These are phyloP conservation scores for Lophotriccus pileatus DNA, from an alignment of 2,797 vertebrate species.

Conservation along the genomic window DNA sequence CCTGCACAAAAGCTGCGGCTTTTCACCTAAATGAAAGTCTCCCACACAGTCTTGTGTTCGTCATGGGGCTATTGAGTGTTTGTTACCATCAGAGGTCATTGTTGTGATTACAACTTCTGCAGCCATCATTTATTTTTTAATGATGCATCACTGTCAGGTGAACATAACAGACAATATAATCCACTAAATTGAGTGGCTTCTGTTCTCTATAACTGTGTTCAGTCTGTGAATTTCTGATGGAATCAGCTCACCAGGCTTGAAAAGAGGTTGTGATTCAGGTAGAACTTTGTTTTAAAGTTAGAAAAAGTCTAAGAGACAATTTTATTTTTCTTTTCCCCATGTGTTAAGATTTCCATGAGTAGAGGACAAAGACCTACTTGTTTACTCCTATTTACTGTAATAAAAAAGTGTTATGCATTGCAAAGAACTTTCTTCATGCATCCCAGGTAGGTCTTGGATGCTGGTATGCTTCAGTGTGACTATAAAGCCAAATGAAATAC, in stretches of 20 bases:
- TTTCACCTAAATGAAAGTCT: not conserved
- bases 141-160: not conserved
- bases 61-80: not conserved
- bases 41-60: not conserved
- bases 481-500: not conserved
- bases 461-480: not conserved
- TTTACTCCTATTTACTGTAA: not conserved
- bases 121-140: not conserved
- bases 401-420: not conserved
- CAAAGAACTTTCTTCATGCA: not conserved
- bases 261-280: not conserved
- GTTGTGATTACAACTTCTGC: not conserved
- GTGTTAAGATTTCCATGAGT: not conserved
- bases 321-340: not conserved
- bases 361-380: not conserved
- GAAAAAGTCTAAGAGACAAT: not conserved
- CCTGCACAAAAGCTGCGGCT: not conserved
- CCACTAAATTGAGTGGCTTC: not conserved
- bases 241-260: not conserved
- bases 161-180: not conserved
- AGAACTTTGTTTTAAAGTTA: not conserved
- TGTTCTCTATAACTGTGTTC: not conserved
- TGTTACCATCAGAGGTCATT: not conserved
- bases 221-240: not conserved
- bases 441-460: not conserved